A percentile compares a stretch with the other conserved stretches of the same genome.
Conservation (phyloP, 64 coral and sea anemone genomes). For the Stichodactyla mertensii region DNA sequence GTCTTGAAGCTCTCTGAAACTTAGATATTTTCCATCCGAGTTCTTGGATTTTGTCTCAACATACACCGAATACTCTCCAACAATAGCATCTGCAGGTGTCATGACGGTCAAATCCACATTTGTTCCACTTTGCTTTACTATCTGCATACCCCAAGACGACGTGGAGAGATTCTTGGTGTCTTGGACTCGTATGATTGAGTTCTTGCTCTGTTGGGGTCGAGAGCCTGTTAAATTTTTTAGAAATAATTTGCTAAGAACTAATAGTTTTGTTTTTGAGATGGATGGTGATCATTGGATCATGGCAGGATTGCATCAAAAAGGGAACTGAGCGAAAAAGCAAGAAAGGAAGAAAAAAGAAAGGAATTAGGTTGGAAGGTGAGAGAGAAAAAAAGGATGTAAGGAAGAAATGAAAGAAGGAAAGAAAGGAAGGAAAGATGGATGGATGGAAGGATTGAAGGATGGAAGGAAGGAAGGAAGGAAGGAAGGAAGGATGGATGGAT, state of each 20-base stretch:
- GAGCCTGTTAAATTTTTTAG: constrained; percentile 26
- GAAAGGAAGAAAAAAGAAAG: no score
- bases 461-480: no score
- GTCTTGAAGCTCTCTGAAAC: constrained; percentile 26
- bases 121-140: background rate
- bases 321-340: no score
- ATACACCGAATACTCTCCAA: constrained; percentile 61
- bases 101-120: constrained; percentile 17
- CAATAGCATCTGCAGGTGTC: constrained; percentile 54
- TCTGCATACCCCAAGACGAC: constrained; percentile 40
- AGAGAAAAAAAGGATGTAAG: no score
- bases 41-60: constrained; percentile 46
- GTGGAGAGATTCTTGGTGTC: background rate
- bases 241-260: background rate
- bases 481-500: no score
- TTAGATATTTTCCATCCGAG: constrained; percentile 11
- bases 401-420: no score
- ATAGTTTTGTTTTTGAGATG: no score
- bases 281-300: no score
- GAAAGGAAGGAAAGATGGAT: no score
- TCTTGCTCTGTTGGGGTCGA: constrained; percentile 67
- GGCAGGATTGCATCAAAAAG: no score
- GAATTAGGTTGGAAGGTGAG: no score
- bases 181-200: constrained; percentile 34
- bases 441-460: no score